Base-by-base conservation (phyloP, 2,888 invertebrate genomes). In the Drosophila acutilabella region DNA sequence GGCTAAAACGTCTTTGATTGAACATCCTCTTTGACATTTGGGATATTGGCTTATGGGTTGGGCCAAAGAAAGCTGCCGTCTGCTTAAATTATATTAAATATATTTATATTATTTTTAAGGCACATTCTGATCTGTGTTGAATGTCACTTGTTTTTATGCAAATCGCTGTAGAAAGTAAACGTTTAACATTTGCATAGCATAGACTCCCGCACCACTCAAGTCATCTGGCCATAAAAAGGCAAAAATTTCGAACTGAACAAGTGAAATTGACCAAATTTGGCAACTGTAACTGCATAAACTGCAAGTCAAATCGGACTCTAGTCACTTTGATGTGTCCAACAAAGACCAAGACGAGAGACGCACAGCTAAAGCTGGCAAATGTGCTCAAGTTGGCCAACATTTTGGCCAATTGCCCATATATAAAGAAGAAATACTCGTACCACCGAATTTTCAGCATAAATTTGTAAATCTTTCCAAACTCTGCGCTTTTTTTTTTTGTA, bases 381-480 rank as follows among this genome's bases (percentile, higher is more conserved):
- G 88, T 85, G 80, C 82, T 74, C 61, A 65, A 74, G 59, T 64
- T 70, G 86, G 73, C 75, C 80, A 78, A 70, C 72, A 71, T 88
- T 88, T 83, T 88, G 87, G 83, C 71, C 89, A 76, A 80, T 76
- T 84, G 83, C 86, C 83, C 87, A 84, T 84, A 81, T 80, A 77
- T 54, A 54, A 30, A 30, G 30, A 30, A 30, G 30, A 30, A 80
- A 45, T 52, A 41, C 36, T 36, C 14, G 56, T 71, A 74, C 64
- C 47, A 61, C 67, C 59, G 44, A 74, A 67, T 80, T 61, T 71
- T 47, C 62, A 70, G 83, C 89, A 83, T 75, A 88, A 78, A 85
- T 82, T 83, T 80, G 69, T 72, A 80, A 83, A 82, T 82, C 86
- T 78, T 81, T 62, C 20, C 54, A 40, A 18, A 30, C 23, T 33